These are phyloP conservation scores for Nerophis ophidion DNA, from an alignment of 2,113 vertebrate species.

Conservation along the genomic window DNA sequence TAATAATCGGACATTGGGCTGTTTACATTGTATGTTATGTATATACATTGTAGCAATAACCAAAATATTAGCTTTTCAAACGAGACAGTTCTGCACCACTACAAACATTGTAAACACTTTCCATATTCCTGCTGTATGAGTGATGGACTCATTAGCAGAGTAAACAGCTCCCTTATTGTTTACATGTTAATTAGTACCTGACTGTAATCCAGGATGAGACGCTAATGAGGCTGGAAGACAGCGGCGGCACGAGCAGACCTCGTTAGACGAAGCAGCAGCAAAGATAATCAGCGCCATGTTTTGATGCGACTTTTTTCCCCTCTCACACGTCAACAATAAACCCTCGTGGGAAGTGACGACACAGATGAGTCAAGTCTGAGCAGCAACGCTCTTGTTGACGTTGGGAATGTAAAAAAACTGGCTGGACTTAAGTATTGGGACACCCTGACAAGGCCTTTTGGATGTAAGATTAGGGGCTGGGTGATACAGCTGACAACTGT, in stretches of 20 bases:
- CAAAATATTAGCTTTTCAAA: too few relatives aligned
- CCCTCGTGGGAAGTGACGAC: not conserved
- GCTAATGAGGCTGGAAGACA: not conserved
- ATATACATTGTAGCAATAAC: too few relatives aligned
- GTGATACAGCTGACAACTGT: too few relatives aligned
- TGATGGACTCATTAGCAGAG: not conserved
- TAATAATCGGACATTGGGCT: too few relatives aligned
- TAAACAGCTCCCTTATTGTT: slow-evolving; percentile 2
- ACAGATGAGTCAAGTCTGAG: not conserved
- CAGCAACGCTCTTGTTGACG: slow-evolving; percentile 6
- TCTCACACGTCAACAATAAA: not conserved
- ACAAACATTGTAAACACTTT: too few relatives aligned
- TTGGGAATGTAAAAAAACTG: not conserved
- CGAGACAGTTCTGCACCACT: too few relatives aligned
- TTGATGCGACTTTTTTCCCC: not conserved
- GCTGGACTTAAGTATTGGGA: not conserved
- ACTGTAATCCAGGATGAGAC: slow-evolving; percentile 4
- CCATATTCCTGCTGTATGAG: not conserved
- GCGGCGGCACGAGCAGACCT: not conserved
- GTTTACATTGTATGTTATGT: too few relatives aligned
- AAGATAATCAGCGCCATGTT: not conserved
- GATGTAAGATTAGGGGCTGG: too few relatives aligned
- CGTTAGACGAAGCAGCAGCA: slow-evolving; percentile 2
- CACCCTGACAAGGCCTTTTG: not conserved
- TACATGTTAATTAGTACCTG: not conserved